Evolutionary conservation across 2,888 invertebrate species (phyloP).

Genomic region (Cremastinae sp.): DNA sequence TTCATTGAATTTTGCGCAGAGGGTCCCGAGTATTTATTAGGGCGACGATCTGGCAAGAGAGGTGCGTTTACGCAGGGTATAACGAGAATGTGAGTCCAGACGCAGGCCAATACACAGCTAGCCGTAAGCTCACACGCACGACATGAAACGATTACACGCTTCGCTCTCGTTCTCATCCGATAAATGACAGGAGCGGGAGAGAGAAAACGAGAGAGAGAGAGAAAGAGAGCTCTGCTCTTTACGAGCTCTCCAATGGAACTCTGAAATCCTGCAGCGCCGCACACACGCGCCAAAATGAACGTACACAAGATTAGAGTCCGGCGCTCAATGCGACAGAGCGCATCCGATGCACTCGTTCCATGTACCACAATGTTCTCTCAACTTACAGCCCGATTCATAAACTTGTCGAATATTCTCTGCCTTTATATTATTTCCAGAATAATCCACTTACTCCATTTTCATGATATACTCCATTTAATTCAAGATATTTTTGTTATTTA

Average conservation of each 20-base stretch:
- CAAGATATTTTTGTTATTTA: too few species aligned
- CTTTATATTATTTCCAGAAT: background rate
- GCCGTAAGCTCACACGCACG: slow-evolving; percentile 47
- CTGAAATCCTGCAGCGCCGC: slow-evolving; percentile 38
- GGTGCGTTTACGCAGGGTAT: slow-evolving; percentile 30
- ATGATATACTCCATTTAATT: too few species aligned
- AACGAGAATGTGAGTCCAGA: slow-evolving; percentile 28
- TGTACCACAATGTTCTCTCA: slow-evolving; percentile 38
- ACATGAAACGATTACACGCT: slow-evolving; percentile 57
- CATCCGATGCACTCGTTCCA: slow-evolving; percentile 35
- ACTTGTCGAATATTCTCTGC: background rate
- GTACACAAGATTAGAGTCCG: slow-evolving; percentile 29
- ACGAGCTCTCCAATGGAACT: slow-evolving; percentile 53
- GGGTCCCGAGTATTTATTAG: slow-evolving; percentile 14
- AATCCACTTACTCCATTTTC: background rate
- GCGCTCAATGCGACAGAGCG: slow-evolving; percentile 41
- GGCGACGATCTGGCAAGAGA: slow-evolving; percentile 45
- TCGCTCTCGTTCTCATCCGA: slow-evolving; percentile 35
- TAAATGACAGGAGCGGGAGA: slow-evolving; percentile 22
- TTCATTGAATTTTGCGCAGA: background rate
- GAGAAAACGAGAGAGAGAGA: slow-evolving; percentile 18
- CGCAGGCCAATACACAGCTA: slow-evolving; percentile 35
- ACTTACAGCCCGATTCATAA: slow-evolving; percentile 48
- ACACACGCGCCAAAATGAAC: slow-evolving; percentile 15
- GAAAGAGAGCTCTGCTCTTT: slow-evolving; percentile 39